These are phyloP conservation scores for Pithys albifrons DNA, from an alignment of 2,113 vertebrate genomes.

Conservation along the genomic window DNA sequence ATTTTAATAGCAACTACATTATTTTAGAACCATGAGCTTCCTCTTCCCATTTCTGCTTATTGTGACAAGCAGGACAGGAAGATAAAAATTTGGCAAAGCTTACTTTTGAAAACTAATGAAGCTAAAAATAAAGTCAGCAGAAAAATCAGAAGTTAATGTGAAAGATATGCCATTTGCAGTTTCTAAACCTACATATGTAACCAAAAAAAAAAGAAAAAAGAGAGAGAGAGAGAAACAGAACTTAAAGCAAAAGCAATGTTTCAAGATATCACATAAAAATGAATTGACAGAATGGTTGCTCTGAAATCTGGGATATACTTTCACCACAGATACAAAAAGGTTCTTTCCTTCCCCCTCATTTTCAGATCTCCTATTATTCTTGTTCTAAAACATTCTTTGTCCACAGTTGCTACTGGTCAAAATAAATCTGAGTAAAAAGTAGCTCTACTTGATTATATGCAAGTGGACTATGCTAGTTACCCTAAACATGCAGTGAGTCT, in stretches of 20 bases:
- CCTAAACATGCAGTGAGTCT: neutral
- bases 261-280: neutral
- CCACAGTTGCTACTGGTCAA: neutral
- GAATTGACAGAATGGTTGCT: neutral
- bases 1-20: constrained; percentile 38
- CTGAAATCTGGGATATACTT: neutral
- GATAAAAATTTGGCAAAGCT: neutral
- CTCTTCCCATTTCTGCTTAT: neutral
- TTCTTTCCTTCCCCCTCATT: neutral
- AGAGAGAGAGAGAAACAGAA: neutral
- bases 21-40: constrained; percentile 27
- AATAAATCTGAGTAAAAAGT: neutral
- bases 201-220: neutral
- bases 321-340: neutral
- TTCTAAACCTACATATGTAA: neutral
- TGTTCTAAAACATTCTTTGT: neutral
- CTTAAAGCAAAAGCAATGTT: neutral
- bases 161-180: neutral
- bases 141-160: neutral
- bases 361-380: neutral
- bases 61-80: constrained; percentile 15
- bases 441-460: neutral
- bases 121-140: neutral
- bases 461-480: neutral
- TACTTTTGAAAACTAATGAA: constrained; percentile 6